Evolutionary conservation across 2,797 vertebrate genomes (phyloP).

Genomic region (Manis javanica): DNA sequence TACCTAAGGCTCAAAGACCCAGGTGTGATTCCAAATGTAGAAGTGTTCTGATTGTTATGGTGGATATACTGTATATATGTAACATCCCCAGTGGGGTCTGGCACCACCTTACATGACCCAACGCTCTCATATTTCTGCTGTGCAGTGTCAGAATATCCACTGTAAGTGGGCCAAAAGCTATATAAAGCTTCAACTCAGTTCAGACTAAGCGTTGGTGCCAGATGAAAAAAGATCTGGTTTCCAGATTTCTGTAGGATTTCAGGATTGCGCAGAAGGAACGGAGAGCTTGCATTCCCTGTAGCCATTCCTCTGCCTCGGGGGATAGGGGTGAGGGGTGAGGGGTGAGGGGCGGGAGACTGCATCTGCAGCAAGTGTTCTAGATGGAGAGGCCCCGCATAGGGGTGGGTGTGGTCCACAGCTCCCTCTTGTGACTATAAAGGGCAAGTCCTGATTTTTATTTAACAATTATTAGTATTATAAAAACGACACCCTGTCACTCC

Average conservation of each 20-base stretch:
- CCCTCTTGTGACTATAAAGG: background rate
- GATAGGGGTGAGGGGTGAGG: background rate
- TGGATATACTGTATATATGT: background rate
- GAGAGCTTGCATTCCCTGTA: background rate
- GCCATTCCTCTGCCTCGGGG: background rate
- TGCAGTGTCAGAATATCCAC: background rate
- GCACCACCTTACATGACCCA: background rate
- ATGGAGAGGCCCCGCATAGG: background rate
- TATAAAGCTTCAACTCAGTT: background rate
- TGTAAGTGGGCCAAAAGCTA: background rate
- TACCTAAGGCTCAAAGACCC: background rate
- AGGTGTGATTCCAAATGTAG: background rate
- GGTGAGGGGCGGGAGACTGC: too few species aligned
- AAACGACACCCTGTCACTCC: constrained; percentile 18
- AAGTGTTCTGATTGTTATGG: background rate
- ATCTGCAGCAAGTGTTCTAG: background rate
- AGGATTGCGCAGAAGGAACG: background rate
- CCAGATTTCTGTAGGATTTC: background rate
- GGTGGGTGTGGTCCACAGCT: background rate
- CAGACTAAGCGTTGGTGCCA: background rate
- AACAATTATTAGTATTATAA: background rate
- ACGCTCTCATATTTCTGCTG: background rate
- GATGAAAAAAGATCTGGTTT: background rate
- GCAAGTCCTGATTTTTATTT: constrained; percentile 16
- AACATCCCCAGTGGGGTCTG: too few species aligned